Conservation (phyloP, 2,797 vertebrate species). For the Zalophus californianus region DNA sequence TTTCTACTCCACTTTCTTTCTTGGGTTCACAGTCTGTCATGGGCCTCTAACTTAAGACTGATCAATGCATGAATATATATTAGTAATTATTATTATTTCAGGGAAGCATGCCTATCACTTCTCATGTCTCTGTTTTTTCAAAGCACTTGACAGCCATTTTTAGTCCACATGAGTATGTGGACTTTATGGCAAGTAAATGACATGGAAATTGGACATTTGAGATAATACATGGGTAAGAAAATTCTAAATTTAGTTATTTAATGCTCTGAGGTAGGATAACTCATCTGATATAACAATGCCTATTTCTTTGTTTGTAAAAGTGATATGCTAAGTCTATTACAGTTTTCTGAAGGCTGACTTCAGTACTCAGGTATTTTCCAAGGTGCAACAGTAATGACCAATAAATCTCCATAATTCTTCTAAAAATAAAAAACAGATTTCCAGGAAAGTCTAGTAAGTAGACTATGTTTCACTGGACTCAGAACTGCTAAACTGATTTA, state of each 20-base stretch:
- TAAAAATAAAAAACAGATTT: slow-evolving; percentile 38
- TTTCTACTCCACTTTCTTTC: neutral
- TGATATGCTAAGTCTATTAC: neutral
- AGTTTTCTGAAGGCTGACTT: slow-evolving; percentile 47
- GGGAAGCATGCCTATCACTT: slow-evolving; percentile 44
- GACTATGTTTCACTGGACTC: neutral
- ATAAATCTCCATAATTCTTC: neutral
- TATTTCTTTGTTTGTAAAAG: slow-evolving; percentile 54
- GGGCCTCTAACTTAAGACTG: slow-evolving; percentile 39
- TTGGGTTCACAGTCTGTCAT: slow-evolving; percentile 22
- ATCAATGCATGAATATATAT: slow-evolving; percentile 29
- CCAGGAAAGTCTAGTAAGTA: neutral
- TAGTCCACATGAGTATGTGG: slow-evolving; percentile 12
- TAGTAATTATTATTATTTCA: slow-evolving; percentile 52
- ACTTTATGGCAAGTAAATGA: slow-evolving; percentile 56
- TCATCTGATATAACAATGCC: neutral
- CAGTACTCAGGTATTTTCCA: slow-evolving; percentile 5
- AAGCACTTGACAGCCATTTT: slow-evolving; percentile 47
- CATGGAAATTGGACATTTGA: slow-evolving; percentile 18
- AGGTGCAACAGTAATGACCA: neutral
- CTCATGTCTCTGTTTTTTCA: slow-evolving; percentile 49
- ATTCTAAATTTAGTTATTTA: slow-evolving; percentile 66
- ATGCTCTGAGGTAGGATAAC: slow-evolving; percentile 32
- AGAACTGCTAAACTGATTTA: slow-evolving; percentile 53
- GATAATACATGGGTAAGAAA: neutral